phyloP scores from a whole-genome alignment of 1,140 invertebrate genomes.

The Trichomalopsis sarcophagae region DNA sequence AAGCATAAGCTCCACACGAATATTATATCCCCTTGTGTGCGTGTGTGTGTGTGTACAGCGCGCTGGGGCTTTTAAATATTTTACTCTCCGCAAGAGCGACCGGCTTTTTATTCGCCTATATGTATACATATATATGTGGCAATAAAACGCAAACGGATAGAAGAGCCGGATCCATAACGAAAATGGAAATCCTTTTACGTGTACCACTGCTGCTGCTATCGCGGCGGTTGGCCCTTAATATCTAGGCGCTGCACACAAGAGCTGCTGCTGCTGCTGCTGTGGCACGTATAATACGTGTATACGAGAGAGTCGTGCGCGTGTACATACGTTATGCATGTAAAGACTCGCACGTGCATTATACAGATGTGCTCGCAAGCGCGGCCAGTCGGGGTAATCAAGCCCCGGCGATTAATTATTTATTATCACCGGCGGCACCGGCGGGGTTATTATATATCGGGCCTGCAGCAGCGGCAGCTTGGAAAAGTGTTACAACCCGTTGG shows the following conservation, averaged over 20 bases:
- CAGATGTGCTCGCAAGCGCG: not conserved
- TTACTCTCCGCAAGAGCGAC: not conserved
- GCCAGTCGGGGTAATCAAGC: conserved; percentile 23
- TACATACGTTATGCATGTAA: not conserved
- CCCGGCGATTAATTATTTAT: conserved; percentile 20
- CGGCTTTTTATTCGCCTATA: not conserved
- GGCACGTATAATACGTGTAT: no score
- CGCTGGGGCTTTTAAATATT: not conserved
- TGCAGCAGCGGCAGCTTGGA: not conserved
- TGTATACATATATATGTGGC: not conserved
- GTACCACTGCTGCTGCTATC: not conserved
- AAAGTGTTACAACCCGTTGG: not conserved
- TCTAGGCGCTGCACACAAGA: not conserved
- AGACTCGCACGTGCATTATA: conserved; percentile 30
- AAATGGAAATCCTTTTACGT: conserved; percentile 32
- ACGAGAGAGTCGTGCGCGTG: no score
- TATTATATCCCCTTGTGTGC: not conserved
- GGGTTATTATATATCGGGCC: not conserved
- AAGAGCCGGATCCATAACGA: not conserved
- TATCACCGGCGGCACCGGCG: not conserved
- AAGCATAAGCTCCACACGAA: no score
- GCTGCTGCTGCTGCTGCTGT: no score
- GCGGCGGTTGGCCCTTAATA: conserved; percentile 15
- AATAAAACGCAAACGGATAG: conserved; percentile 25
- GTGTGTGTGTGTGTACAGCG: no score